A percentile compares a stretch with the other conserved stretches of the same genome.
Conservation (phyloP, 2,888 invertebrate species). For the Epinotia ramella region DNA sequence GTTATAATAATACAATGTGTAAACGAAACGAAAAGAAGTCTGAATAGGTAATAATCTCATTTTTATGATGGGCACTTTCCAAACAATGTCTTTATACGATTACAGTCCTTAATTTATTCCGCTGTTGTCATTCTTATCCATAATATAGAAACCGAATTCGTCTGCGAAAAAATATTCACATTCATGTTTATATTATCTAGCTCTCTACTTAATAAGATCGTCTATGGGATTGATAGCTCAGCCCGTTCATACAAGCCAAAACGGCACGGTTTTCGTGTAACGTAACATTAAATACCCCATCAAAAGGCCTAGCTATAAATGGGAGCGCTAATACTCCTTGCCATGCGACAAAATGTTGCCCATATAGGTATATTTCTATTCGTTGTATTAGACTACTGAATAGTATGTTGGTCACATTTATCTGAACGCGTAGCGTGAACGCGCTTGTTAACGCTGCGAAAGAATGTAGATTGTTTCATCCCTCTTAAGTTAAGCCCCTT, state of each 20-base stretch:
- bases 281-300: no score
- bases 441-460: no score
- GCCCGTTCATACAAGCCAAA: neutral
- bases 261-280: neutral
- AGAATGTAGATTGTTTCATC: no score
- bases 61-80: neutral
- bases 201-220: conserved; percentile 66
- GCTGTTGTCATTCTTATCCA: conserved; percentile 31
- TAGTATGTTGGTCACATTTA: no score
- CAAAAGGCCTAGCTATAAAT: no score
- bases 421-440: no score
- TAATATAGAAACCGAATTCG: conserved; percentile 47
- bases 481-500: neutral
- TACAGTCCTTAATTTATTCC: conserved; percentile 22
- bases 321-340: no score
- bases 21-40: neutral
- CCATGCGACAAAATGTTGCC: no score
- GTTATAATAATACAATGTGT: neutral
- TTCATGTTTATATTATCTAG: conserved; percentile 54
- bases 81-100: conserved; percentile 12
- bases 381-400: no score
- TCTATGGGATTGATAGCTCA: conserved; percentile 18
- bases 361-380: no score
- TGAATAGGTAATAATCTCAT: neutral
- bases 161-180: conserved; percentile 49